A percentile compares a stretch with the other conserved stretches of the same genome.
Conservation (phyloP, 2,888 invertebrate species). For the Morpho helenor region DNA sequence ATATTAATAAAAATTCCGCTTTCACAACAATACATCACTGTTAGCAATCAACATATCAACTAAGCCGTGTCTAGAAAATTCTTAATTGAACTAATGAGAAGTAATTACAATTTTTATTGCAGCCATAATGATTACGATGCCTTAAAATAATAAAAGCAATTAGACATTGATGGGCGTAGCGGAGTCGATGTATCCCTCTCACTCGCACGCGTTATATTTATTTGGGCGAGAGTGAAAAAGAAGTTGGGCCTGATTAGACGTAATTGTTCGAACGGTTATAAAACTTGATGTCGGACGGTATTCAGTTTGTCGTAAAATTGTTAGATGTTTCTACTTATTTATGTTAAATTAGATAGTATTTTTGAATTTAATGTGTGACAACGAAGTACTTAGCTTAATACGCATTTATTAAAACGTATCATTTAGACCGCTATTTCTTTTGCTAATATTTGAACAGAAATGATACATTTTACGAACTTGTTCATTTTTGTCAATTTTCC, state of each 20-base stretch:
- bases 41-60: constrained; percentile 73
- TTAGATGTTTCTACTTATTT: constrained; percentile 50
- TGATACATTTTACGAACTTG: too few relatives aligned
- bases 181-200: constrained; percentile 53
- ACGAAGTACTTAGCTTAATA: constrained; percentile 35
- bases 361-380: not conserved
- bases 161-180: constrained; percentile 75
- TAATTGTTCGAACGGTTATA: constrained; percentile 78
- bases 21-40: constrained; percentile 62
- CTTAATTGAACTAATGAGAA: constrained; percentile 80
- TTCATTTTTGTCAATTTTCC: too few relatives aligned
- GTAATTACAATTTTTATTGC: constrained; percentile 79
- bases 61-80: constrained; percentile 76
- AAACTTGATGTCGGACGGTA: constrained; percentile 74
- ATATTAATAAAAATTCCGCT: constrained; percentile 42
- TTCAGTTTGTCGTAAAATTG: constrained; percentile 74
- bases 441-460: too few relatives aligned
- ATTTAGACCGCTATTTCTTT: too few relatives aligned
- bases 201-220: constrained; percentile 38
- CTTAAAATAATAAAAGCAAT: constrained; percentile 80
- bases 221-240: constrained; percentile 37
- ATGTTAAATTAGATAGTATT: constrained; percentile 15
- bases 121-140: constrained; percentile 78
- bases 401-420: constrained; percentile 38
- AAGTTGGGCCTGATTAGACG: constrained; percentile 63